phyloP scores from a whole-genome alignment of 1,140 invertebrate genomes.

The Brachionus angularis region DNA sequence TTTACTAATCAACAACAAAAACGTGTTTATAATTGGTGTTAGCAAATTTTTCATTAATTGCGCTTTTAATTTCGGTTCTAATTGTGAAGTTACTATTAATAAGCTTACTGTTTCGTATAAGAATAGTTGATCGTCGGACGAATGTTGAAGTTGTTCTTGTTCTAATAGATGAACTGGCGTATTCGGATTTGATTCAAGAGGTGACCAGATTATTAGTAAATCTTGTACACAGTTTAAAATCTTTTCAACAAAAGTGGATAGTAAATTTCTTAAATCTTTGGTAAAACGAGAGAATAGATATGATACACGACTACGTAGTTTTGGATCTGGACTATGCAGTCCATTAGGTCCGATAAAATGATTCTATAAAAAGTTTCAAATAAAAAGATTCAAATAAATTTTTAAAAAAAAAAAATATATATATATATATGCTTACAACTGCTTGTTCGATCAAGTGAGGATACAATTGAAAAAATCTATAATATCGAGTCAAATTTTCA shows the following conservation, averaged over 20 bases:
- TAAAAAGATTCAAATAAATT: conserved; percentile 27
- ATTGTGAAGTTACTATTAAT: conserved; percentile 60
- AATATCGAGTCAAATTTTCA: conserved; percentile 11
- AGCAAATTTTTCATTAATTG: conserved; percentile 57
- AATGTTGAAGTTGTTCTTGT: conserved; percentile 51
- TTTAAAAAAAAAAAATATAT: background rate
- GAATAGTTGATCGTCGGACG: conserved; percentile 63
- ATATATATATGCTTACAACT: too few species aligned
- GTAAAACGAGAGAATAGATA: conserved; percentile 63
- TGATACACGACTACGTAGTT: conserved; percentile 60
- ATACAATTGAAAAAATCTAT: conserved; percentile 42
- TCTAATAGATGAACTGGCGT: conserved; percentile 54
- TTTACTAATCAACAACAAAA: conserved; percentile 52
- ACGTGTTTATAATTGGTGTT: conserved; percentile 58
- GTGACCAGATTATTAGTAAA: conserved; percentile 55
- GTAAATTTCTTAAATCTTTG: conserved; percentile 54
- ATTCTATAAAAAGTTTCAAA: too few species aligned
- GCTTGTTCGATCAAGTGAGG: conserved; percentile 25
- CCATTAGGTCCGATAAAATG: conserved; percentile 63
- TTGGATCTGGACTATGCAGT: conserved; percentile 57
- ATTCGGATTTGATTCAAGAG: conserved; percentile 45
- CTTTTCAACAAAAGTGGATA: conserved; percentile 60
- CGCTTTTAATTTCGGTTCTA: conserved; percentile 54
- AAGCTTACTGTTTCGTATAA: conserved; percentile 63
- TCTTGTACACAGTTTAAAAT: conserved; percentile 61